Evolutionary conservation across 2,888 invertebrate genomes (phyloP), one percentile per base, ranked within the genome.

Genomic region (Lathronympha strigana): DNA sequence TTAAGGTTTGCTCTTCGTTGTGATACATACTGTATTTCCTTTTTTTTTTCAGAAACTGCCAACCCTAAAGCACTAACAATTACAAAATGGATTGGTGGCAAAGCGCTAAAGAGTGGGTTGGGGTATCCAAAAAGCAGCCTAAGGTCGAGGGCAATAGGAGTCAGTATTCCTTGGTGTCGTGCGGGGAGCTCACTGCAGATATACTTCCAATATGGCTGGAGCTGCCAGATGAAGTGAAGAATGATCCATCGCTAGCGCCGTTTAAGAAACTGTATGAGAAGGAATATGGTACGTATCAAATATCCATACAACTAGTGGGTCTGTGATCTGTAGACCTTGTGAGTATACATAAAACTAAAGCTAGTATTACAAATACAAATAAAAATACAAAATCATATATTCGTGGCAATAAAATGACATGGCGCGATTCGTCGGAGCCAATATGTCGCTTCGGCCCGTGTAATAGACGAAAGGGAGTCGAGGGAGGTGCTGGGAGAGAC

Each of bases 181-280:
- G 86, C 31, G 84, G 82, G 68, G 92, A 93, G 63, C 83, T 93
- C 23, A 93, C 90, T 0, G 88, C 88, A 15, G 90, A 90, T 17
- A 86, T 90, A 0, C 73, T 94, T 45, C 92, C 93, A 70, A 90
- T 93, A 21, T 94, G 94, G 94, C 84, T 92, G 43, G 87, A 87
- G 17, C 74, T 94, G 21, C 94, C 94, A 0, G 93, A 93, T 40
- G 92, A 93, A 61, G 93, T 94, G 62, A 93, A 93, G 38, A 86
- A 93, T 68, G 94, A 94, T 81, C 94, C 94, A 0, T 93, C 93
- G 66, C 83, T 94, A 75, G 93, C 92, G 31, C 90, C 90, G 9
- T 93, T 94, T 66, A 83, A 86, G 69, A 82, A 78, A 58, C 82
- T 87, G 63, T 90, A 90, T 69, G 91, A 93, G 53, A 83, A 82